These are phyloP conservation scores for Maniola hyperantus DNA, from an alignment of 2,888 invertebrate genomes.

Conservation along the genomic window DNA sequence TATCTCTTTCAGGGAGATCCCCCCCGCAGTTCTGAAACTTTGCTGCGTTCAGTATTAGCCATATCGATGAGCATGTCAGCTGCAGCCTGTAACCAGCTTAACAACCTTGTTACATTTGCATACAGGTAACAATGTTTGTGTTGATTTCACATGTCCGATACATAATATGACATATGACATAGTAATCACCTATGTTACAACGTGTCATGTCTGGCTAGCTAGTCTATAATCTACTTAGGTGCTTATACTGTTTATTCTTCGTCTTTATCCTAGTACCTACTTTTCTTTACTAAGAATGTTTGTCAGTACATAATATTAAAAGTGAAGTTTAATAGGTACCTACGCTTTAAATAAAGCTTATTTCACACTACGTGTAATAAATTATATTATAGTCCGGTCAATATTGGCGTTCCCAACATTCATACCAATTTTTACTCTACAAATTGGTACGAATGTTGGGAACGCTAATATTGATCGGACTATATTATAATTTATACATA, in stretches of 20 bases:
- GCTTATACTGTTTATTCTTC: not conserved
- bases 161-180: constrained; percentile 22
- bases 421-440: too few relatives aligned
- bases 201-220: constrained; percentile 20
- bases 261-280: constrained; percentile 11
- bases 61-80: too few relatives aligned
- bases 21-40: too few relatives aligned
- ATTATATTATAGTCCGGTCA: too few relatives aligned
- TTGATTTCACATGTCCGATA: constrained; percentile 18
- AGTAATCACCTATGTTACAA: constrained; percentile 18
- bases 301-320: not conserved
- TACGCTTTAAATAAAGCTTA: not conserved
- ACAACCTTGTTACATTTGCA: constrained; percentile 17
- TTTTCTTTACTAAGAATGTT: constrained; percentile 12
- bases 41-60: too few relatives aligned
- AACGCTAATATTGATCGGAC: too few relatives aligned
- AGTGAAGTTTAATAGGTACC: too few relatives aligned
- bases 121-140: constrained; percentile 22
- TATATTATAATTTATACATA: too few relatives aligned
- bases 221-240: constrained; percentile 12
- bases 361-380: too few relatives aligned
- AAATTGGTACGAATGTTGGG: too few relatives aligned
- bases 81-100: not conserved
- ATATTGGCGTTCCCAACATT: too few relatives aligned
- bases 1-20: too few relatives aligned